These are phyloP conservation scores for Creontiades dilutus DNA, from an alignment of 2,888 invertebrate species.

Conservation along the genomic window DNA sequence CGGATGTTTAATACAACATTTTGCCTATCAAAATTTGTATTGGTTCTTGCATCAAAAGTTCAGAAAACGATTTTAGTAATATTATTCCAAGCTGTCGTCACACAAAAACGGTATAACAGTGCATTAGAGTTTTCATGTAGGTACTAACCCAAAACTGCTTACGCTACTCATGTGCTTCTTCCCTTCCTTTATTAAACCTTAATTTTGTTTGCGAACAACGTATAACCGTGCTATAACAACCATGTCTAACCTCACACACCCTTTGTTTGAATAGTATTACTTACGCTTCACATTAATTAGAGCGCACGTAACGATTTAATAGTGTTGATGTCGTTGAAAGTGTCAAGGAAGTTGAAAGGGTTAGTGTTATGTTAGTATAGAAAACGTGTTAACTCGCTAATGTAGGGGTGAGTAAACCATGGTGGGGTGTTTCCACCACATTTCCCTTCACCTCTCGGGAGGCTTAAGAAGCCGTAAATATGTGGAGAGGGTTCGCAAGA, in stretches of 20 bases:
- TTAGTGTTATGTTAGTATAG: conserved; percentile 3
- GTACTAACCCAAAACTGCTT: too few relatives aligned
- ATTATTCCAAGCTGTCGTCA: too few relatives aligned
- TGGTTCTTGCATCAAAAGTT: too few relatives aligned
- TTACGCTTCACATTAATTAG: not conserved
- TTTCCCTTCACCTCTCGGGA: conserved; percentile 10
- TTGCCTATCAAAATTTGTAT: too few relatives aligned
- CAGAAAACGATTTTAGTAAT: too few relatives aligned
- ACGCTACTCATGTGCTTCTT: too few relatives aligned
- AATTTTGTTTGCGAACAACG: not conserved
- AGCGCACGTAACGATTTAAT: not conserved
- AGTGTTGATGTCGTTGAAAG: conserved; percentile 3
- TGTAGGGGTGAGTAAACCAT: not conserved
- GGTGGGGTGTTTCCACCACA: conserved; percentile 22
- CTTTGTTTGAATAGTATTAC: not conserved
- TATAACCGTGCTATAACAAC: not conserved
- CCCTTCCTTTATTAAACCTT: not conserved
- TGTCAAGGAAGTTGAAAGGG: not conserved
- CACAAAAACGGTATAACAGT: too few relatives aligned
- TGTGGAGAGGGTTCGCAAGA: not conserved
- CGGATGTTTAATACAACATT: too few relatives aligned
- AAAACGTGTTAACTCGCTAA: not conserved
- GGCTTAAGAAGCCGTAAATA: conserved; percentile 38
- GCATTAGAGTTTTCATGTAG: too few relatives aligned
- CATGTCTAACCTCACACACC: not conserved